Percentiles rank a stretch among this genome's conserved stretches.
phyloP scores from a whole-genome alignment of 2,888 invertebrate genomes.

The Sinohyriopsis cumingii region DNA sequence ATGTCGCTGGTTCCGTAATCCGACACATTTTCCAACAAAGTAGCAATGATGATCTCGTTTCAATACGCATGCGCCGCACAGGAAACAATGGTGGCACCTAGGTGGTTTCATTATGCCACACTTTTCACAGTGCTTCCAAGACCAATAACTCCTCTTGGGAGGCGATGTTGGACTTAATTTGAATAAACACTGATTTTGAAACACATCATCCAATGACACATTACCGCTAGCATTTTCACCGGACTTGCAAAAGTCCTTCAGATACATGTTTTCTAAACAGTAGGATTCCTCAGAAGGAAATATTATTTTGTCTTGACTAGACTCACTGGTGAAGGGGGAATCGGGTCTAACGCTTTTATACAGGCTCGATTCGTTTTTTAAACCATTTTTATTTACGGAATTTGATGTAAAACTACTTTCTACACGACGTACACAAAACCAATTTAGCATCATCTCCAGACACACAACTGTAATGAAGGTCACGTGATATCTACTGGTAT shows the following conservation, averaged over 20 bases:
- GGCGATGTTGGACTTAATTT: too few species aligned
- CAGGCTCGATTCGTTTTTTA: too few species aligned
- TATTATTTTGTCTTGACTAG: too few species aligned
- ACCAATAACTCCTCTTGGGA: slow-evolving; percentile 61
- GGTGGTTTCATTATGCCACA: slow-evolving; percentile 63
- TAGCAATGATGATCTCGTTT: slow-evolving; percentile 69
- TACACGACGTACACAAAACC: slow-evolving; percentile 56
- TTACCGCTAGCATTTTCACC: too few species aligned
- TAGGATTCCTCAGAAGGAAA: too few species aligned
- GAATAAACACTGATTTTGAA: too few species aligned
- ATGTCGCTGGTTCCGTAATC: slow-evolving; percentile 63
- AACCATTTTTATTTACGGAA: too few species aligned
- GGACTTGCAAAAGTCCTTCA: too few species aligned
- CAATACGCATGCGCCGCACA: slow-evolving; percentile 62
- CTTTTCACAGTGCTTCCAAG: slow-evolving; percentile 61
- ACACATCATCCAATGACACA: too few species aligned
- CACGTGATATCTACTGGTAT: slow-evolving; percentile 7
- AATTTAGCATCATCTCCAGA: slow-evolving; percentile 59
- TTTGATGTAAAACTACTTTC: slow-evolving; percentile 3
- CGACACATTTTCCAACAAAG: slow-evolving; percentile 64
- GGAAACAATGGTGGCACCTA: slow-evolving; percentile 64
- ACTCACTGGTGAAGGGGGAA: too few species aligned
- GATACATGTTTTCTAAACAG: too few species aligned
- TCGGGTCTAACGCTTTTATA: too few species aligned
- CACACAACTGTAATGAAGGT: slow-evolving; percentile 13